Evolutionary conservation across 2,113 vertebrate species (phyloP), one percentile per base, ranked within the genome.

Genomic region (Lynx canadensis): DNA sequence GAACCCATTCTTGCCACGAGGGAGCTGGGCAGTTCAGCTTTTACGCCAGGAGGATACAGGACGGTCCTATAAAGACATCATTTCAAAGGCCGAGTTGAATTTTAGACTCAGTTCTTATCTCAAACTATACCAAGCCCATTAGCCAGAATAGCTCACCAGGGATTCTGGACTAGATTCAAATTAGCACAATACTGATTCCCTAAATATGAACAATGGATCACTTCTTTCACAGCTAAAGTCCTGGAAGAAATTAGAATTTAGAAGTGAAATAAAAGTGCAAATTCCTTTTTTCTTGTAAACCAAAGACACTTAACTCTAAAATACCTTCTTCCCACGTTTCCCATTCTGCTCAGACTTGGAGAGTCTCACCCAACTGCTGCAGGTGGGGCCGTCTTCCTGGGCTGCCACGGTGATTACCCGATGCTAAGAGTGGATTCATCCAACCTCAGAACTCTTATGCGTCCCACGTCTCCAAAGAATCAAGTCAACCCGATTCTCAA

Each of bases 231-330:
- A 83, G 4, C 55, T 95, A 38, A 93, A 52, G 23, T 88, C 16
- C 25, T 96, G n/a, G 50, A 81, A 90, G 74, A 81, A 94, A 95
- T 89, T 29, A 78, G n/a, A 89, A 31, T 33, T 83, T 57, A 71
- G 88, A 90, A 89, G 78, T 57, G 25, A 97, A 78, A 90, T 97
- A 3, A 74, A 96, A 92, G 68, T 73, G 38, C 69, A 96, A 91
- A 91, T 48, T 16, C 19, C n/a, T 10, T 93, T 96, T 94, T 25
- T 13, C 31, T 84, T 78, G 19, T 83, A 85, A 84, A 91, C 23
- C 21, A 73, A 86, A 86, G 79, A 82, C 55, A 48, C 31, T 71
- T 73, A 83, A 85, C 96, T 89, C 48, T 89, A 88, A 95, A 97
- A 74, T 55, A 90, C 19, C 74, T 94, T 65, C 57, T 29, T 81